Conservation (phyloP, 2,113 vertebrate species). For the Malurus cyaneus region DNA sequence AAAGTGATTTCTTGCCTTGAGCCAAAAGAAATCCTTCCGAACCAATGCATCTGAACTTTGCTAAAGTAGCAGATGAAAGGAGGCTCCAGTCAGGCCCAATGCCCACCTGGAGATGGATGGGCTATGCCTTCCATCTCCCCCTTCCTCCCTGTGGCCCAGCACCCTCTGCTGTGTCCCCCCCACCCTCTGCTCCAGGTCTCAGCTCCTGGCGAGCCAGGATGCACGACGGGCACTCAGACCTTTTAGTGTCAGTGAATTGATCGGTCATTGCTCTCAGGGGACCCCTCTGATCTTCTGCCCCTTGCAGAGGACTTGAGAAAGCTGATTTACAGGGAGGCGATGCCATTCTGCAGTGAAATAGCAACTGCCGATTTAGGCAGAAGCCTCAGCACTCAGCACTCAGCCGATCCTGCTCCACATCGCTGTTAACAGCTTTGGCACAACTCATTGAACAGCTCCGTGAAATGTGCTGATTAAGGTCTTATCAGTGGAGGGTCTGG, state of each 20-base stretch:
- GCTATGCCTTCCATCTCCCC: neutral
- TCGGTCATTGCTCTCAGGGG: neutral
- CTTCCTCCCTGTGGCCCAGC: neutral
- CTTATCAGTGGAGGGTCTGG: neutral
- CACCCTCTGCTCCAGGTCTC: fast-evolving
- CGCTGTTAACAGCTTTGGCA: neutral
- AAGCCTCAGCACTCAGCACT: neutral
- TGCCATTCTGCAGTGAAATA: neutral
- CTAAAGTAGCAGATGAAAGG: neutral
- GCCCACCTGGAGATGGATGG: neutral
- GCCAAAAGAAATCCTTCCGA: neutral
- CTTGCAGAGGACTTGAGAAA: neutral
- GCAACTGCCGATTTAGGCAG: neutral
- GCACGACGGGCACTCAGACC: fast-evolving
- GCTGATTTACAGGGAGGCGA: neutral
- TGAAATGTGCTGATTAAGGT: neutral
- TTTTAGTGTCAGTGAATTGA: neutral
- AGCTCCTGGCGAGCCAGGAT: neutral
- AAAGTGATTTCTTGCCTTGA: neutral
- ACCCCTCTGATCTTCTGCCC: neutral
- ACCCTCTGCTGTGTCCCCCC: fast-evolving
- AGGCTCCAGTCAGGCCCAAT: neutral
- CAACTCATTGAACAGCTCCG: neutral
- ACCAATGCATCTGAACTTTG: neutral
- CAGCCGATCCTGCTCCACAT: neutral